phyloP scores from a whole-genome alignment of 2,797 vertebrate species.

The Lagorchestes hirsutus region DNA sequence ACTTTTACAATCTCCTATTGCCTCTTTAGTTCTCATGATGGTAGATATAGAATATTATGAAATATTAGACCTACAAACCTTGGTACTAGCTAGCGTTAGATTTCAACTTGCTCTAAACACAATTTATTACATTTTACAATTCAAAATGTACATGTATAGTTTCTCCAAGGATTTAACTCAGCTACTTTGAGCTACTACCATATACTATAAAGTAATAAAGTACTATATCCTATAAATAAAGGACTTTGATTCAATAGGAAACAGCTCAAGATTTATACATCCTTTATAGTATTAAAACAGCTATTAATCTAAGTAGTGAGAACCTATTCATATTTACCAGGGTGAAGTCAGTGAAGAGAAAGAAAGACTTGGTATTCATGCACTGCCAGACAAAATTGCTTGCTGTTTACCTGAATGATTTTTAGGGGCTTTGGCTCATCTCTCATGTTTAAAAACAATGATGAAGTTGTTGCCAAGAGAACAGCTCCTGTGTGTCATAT shows the following conservation, averaged over 20 bases:
- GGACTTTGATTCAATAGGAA: slow-evolving; percentile 52
- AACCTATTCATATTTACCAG: slow-evolving; percentile 72
- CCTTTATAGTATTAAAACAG: slow-evolving; percentile 66
- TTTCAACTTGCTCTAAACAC: slow-evolving; percentile 53
- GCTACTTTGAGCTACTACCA: slow-evolving; percentile 57
- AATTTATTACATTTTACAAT: slow-evolving; percentile 42
- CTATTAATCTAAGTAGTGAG: slow-evolving; percentile 75
- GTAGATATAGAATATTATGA: slow-evolving; percentile 44
- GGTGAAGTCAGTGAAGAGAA: slow-evolving; percentile 45
- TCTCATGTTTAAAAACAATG: slow-evolving; percentile 79
- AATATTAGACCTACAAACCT: slow-evolving; percentile 39
- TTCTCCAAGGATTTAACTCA: slow-evolving; percentile 19
- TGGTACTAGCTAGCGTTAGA: slow-evolving; percentile 40
- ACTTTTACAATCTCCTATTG: slow-evolving; percentile 63
- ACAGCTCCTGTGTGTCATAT: slow-evolving; percentile 64
- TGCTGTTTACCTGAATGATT: slow-evolving; percentile 80
- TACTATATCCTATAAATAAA: slow-evolving; percentile 40
- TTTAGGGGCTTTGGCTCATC: slow-evolving; percentile 74
- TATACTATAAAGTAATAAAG: slow-evolving; percentile 30
- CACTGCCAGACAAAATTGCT: slow-evolving; percentile 70
- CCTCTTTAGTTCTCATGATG: slow-evolving; percentile 65
- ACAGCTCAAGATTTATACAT: slow-evolving; percentile 55
- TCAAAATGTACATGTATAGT: background rate
- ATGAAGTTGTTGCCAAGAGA: slow-evolving; percentile 83
- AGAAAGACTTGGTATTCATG: slow-evolving; percentile 70